Conservation (phyloP, 2,113 vertebrate genomes). For the Poeciliopsis turrubarensis region DNA sequence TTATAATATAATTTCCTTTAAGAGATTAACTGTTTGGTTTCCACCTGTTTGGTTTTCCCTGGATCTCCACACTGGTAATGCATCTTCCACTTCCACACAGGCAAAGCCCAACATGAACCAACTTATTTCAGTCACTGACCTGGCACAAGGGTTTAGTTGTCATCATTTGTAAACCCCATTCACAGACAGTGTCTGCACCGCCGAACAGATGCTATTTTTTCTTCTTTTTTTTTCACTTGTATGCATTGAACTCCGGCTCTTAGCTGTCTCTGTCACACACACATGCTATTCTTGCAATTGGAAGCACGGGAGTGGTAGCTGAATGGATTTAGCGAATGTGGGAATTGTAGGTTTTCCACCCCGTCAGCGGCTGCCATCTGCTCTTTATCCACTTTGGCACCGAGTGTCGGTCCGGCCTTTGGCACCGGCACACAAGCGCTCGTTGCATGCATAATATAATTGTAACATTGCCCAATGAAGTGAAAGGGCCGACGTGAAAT, state of each 20-base stretch:
- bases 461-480: constrained; percentile 45
- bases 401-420: constrained; percentile 57
- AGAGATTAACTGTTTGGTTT: too few relatives aligned
- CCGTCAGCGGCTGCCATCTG: constrained; percentile 73
- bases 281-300: constrained; percentile 59
- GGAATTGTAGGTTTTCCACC: constrained; percentile 66
- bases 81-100: too few relatives aligned
- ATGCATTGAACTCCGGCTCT: constrained; percentile 64
- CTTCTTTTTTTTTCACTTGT: constrained; percentile 34
- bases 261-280: constrained; percentile 49
- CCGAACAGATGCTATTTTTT: constrained; percentile 39
- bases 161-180: constrained; percentile 44
- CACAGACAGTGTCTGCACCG: constrained; percentile 49
- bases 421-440: constrained; percentile 48
- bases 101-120: too few relatives aligned
- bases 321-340: constrained; percentile 66
- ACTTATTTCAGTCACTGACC: constrained; percentile 2
- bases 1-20: too few relatives aligned
- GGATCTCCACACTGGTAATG: too few relatives aligned
- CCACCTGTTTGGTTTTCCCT: too few relatives aligned
- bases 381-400: constrained; percentile 74
- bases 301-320: constrained; percentile 54
- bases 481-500: background rate
- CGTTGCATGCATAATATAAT: constrained; percentile 44
- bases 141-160: constrained; percentile 4